Conservation (phyloP, 2,888 invertebrate genomes). For the Eristalis intricaria region DNA sequence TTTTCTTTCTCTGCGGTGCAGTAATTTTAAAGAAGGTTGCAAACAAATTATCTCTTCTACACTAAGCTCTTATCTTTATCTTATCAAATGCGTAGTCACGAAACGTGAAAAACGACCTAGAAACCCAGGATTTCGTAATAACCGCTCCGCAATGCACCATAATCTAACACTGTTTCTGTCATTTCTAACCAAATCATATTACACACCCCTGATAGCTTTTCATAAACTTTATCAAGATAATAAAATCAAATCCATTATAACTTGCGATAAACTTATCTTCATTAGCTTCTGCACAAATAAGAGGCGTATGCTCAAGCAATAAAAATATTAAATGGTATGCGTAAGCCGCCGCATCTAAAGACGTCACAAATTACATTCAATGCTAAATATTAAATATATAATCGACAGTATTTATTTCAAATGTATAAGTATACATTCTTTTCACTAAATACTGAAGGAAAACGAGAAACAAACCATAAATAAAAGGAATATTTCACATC, state of each 20-base stretch:
- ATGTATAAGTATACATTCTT: not conserved
- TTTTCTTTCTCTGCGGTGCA: too few relatives aligned
- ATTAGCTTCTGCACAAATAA: not conserved
- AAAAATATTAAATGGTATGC: not conserved
- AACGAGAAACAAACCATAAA: not conserved
- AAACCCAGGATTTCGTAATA: not conserved
- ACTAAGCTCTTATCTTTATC: too few relatives aligned
- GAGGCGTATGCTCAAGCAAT: not conserved
- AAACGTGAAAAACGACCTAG: not conserved
- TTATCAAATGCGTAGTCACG: not conserved
- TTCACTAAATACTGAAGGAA: not conserved
- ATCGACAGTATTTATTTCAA: not conserved
- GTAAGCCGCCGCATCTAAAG: not conserved
- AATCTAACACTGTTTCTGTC: not conserved
- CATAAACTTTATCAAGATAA: not conserved
- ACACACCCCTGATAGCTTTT: not conserved
- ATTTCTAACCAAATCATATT: not conserved
- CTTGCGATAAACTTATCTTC: constrained; percentile 14
- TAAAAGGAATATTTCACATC: constrained; percentile 1
- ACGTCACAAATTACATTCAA: not conserved
- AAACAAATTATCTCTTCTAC: not conserved
- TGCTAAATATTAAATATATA: constrained; percentile 19
- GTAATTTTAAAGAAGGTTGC: not conserved
- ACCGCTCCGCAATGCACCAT: not conserved
- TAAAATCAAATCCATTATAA: not conserved